A percentile compares a stretch with the other conserved stretches of the same genome.
Evolutionary conservation across 2,113 vertebrate genomes (phyloP).

Genomic region (Pogona vitticeps): DNA sequence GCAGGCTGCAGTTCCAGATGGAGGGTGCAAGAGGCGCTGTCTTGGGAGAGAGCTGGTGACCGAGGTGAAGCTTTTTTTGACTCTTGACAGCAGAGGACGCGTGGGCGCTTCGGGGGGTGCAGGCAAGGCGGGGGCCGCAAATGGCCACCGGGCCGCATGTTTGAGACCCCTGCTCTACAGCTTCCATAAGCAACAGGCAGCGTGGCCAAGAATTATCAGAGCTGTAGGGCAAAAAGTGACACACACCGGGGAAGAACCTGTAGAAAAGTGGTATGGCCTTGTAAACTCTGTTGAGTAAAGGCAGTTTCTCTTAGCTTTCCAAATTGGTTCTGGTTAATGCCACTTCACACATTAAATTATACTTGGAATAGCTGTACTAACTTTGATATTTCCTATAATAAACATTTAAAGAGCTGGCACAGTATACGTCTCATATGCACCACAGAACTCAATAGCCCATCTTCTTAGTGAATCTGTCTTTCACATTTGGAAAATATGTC

Average conservation of each 20-base stretch:
- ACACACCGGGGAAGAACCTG: not conserved
- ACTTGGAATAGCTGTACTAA: not conserved
- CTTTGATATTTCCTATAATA: not conserved
- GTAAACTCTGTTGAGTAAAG: no score
- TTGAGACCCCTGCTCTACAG: not conserved
- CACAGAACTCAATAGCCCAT: not conserved
- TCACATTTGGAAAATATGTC: not conserved
- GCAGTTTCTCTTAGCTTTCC: not conserved
- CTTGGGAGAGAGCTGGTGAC: no score
- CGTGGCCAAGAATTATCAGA: no score
- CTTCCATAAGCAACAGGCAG: not conserved
- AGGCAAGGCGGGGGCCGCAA: no score
- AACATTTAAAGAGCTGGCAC: not conserved
- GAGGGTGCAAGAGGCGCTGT: no score
- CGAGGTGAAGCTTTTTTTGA: no score
- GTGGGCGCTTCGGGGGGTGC: no score
- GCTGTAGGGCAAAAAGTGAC: no score
- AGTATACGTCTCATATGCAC: not conserved
- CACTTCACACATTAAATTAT: no score
- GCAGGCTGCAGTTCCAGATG: no score
- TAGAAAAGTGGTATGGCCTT: not conserved
- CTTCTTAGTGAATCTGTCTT: not conserved
- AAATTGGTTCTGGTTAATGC: not conserved
- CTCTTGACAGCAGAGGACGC: no score
- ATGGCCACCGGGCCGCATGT: no score